Conservation (phyloP, 2,113 vertebrate species). For the Calypte anna region DNA sequence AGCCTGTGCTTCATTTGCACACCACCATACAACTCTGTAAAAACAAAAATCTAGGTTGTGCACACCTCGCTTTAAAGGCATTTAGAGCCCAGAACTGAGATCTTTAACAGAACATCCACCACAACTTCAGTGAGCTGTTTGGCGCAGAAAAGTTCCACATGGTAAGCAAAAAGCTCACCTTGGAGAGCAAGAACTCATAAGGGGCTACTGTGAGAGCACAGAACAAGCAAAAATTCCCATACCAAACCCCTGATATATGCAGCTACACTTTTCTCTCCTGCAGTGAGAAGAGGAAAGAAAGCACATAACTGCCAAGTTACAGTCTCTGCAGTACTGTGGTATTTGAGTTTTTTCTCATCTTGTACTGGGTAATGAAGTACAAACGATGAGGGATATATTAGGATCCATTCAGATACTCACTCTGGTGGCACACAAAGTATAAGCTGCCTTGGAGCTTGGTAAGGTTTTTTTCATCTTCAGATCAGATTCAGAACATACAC, state of each 20-base stretch:
- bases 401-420: not conserved
- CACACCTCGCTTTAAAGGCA: accelerated
- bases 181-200: not conserved
- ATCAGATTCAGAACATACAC: not conserved
- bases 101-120: not conserved
- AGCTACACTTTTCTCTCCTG: not conserved
- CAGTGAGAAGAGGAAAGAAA: accelerated
- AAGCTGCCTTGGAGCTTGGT: not conserved
- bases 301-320: not conserved
- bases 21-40: not conserved
- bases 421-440: not conserved
- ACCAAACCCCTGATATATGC: not conserved
- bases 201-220: not conserved
- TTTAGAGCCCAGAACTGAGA: not conserved
- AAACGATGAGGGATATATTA: not conserved
- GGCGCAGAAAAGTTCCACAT: not conserved
- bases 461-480: not conserved
- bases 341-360: not conserved
- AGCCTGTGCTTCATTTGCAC: not conserved
- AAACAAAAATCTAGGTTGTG: not conserved
- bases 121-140: not conserved
- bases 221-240: not conserved
- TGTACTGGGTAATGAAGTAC: not conserved
- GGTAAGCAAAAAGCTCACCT: not conserved
- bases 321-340: not conserved